Evolutionary conservation across 2,888 invertebrate genomes (phyloP), one percentile per base, ranked within the genome.

Genomic region (Scotopteryx bipunctaria): DNA sequence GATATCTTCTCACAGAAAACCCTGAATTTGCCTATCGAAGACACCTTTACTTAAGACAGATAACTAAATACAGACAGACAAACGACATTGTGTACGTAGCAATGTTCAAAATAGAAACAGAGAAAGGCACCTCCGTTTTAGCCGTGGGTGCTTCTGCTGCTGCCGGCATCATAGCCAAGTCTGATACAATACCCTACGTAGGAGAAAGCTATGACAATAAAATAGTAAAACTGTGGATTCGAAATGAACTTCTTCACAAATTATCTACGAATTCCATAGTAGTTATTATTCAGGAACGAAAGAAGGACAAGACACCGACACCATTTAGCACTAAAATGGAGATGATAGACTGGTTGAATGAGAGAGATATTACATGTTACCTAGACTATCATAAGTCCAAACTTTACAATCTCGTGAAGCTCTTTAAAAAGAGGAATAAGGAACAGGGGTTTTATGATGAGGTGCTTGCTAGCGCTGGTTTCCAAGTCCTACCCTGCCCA

Each of bases 1-100:
- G 48, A 33, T 55, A 41, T 3, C 33, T 61, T 5, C 13, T 61
- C 5, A 41, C 19, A 8, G 61, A 61, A 32, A 55, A 61, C 17
- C 55, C 61, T 1, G 43, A 55, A 14, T 40, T 15, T 0, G 29
- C 43, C 1, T 61, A 59, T 19, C 9, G 49, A 0, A 53, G 61
- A n/a, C 44, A 53, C 5, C 3, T 57, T 9, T 61, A 59, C 21
- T 32, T 61, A 15, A 55, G 32, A 11, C 48, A 48, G 6, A 14
- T 61, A 0, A 35, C 21, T 11, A 15, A 19, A 14, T 36, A 23
- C 29, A 53, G 61, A 36, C 4, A 46, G 33, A 21, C 27, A 0
- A 47, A 14, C 13, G 25, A 35, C 6, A 43, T 61, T 2, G 42
- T 51, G 3, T 59, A 61, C 27, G 55, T 61, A 9, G 31, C 53